Base-by-base conservation (phyloP, 1,140 invertebrate genomes). In the Ctenoplectra terminalis region DNA sequence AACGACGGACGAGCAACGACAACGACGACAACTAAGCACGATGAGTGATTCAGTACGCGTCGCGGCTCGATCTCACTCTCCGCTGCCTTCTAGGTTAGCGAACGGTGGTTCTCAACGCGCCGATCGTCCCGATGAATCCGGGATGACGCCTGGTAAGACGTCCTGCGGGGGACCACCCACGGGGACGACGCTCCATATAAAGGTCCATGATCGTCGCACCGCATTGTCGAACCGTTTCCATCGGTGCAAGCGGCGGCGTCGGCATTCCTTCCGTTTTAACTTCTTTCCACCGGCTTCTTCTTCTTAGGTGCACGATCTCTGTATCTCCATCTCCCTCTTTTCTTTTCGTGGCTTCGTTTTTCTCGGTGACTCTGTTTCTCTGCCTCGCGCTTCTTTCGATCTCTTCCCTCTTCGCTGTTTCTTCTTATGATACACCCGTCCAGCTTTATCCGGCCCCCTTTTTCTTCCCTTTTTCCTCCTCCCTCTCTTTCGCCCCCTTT, bases 121-220 rank as follows among this genome's bases (percentile, higher is more conserved):
- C 61, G 85, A 82, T 83, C 87, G 74, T 70, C 63, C 74, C 78
- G 82, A 75, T 81, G 87, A 85, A 85, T 88, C 84, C 81, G 29
- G 79, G 84, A 89, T 90, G 88, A 88, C 88, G 89, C 88, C 87
- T 87, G 87, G 88, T 84, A 85, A 84, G 88, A 87, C 84, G 82
- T 91, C 83, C 88, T 87, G 80, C 86, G 82, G 86, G 81, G 88
- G 93, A 93, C 93, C 93, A 93, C 93, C 93, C 92, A 93, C 91
- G 88, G 90, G 85, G 88, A 90, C 89, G 86, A 91, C 89, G 90
- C 89, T 93, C 92, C 93, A 92, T 93, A 93, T 93, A 92, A 92
- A 92, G 89, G 80, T 78, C 85, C 81, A 71, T 77, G 86, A 84
- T 76, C 85, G 81, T 77, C 87, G 84, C 80, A 78, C 74, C 76